Percentiles rank a stretch among this genome's conserved stretches.
phyloP scores from a whole-genome alignment of 2,113 vertebrate genomes.

The Sander lucioperca region DNA sequence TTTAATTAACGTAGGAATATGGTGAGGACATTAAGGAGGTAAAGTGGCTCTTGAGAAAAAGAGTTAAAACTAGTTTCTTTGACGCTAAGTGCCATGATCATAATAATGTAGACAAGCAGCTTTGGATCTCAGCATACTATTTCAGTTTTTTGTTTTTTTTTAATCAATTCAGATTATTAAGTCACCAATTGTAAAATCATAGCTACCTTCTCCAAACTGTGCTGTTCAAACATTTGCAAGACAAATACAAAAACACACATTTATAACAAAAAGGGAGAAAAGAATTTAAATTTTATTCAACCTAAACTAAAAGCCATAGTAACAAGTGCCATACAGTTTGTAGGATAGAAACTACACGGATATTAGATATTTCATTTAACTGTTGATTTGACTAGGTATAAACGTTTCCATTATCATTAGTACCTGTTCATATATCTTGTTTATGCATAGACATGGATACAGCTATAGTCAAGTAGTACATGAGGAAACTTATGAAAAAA shows the following conservation, averaged over 20 bases:
- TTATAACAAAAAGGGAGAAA: constrained; percentile 15
- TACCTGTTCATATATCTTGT: background rate
- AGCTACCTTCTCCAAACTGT: constrained; percentile 80
- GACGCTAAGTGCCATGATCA: constrained; percentile 58
- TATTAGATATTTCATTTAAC: background rate
- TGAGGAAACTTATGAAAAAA: background rate
- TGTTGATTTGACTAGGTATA: background rate
- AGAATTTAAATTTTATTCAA: background rate
- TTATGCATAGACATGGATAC: constrained; percentile 15
- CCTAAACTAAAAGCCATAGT: background rate
- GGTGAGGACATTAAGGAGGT: background rate
- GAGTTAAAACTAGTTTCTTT: constrained; percentile 37
- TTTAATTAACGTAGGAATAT: background rate
- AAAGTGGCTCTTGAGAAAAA: constrained; percentile 7
- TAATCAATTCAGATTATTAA: constrained; percentile 53
- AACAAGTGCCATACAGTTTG: constrained; percentile 49
- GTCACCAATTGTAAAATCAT: constrained; percentile 56
- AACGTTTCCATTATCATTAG: background rate
- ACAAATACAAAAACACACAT: constrained; percentile 23
- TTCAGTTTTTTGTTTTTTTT: background rate
- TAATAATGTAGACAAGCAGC: constrained; percentile 27
- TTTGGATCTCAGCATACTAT: constrained; percentile 27
- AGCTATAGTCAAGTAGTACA: background rate
- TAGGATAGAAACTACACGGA: background rate
- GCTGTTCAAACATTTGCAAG: constrained; percentile 74